Evolutionary conservation across 2,113 vertebrate species (phyloP), one percentile per base, ranked within the genome.

Genomic region (Sigmodon hispidus): DNA sequence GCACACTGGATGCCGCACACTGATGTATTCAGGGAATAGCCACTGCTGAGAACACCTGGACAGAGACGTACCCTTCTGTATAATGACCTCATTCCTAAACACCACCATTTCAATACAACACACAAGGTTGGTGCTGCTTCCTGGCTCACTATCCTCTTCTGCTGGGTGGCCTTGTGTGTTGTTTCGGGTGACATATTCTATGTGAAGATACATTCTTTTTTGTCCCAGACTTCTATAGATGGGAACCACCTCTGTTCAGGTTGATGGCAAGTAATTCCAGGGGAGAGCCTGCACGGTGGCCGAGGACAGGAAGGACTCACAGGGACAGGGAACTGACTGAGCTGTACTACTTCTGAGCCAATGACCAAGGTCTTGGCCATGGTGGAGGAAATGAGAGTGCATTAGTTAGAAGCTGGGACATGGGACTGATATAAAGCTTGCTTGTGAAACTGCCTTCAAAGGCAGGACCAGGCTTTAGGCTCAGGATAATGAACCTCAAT

Each of bases 401-500:
- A 86, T 96, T 83, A 94, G 92, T 95, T 94, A 92, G 88, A 94
- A 89, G 76, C 88, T 75, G 81, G 63, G 83, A 90, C 94, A 92
- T 0, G 31, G 61, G n/a, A n/a, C 57, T 94, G 40, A 93, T 93
- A 90, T 75, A 96, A 90, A 92, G 97, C 84, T 81, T 97, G 96
- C 92, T 43, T 94, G 72, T 29, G 70, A 92, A 75, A 93, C 75
- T 75, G 76, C 76, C 85, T 96, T 95, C 94, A 92, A 79, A 97
- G 97, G 90, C 90, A 76, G 90, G 70, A 19, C 43, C n/a, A 52
- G 90, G 91, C 77, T 90, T 79, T 61, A 92, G 95, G 93, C 65
- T 94, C 92, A 87, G 96, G 86, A 91, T 96, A 97, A 97, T 91
- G 97, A 96, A 94, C 72, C 76, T 93, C 96, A 89, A 95, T 91